Evolutionary conservation across 2,797 vertebrate species (phyloP).

Genomic region (Dromococcyx pavoninus): DNA sequence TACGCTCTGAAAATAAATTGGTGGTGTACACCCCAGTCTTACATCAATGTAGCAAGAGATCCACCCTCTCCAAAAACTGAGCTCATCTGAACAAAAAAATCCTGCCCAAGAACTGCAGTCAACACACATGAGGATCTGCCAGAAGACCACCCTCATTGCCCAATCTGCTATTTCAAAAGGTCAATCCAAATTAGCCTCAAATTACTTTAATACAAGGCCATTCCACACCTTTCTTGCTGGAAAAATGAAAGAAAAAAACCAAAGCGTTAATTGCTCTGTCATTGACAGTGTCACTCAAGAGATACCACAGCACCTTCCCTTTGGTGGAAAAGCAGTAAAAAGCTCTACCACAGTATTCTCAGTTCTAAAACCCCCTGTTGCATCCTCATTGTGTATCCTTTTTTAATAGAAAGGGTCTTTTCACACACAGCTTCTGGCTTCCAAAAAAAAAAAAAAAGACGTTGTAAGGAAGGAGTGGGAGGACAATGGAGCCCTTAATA

Average conservation of each 20-base stretch:
- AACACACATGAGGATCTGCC: background rate
- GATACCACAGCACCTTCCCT: background rate
- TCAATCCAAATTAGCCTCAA: background rate
- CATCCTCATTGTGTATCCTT: fast-evolving
- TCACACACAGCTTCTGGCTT: background rate
- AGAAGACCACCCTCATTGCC: background rate
- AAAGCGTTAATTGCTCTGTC: background rate
- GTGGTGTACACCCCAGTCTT: background rate
- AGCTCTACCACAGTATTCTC: background rate
- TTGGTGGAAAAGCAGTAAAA: background rate
- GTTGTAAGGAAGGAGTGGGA: conserved; percentile 8
- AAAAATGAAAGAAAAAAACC: background rate
- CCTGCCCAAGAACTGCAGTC: background rate
- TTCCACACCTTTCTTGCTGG: background rate
- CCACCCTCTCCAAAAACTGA: background rate
- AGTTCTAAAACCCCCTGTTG: background rate
- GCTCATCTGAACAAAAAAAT: background rate
- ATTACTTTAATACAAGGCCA: background rate
- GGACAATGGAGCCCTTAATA: conserved; percentile 27
- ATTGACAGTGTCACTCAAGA: background rate
- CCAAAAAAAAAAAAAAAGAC: too few relatives aligned
- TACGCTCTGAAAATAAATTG: conserved; percentile 24
- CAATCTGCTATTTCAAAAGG: background rate
- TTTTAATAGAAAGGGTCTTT: background rate
- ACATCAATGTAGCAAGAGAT: background rate